These are phyloP conservation scores for Aporophyla nigra DNA, from an alignment of 2,888 invertebrate species.

Conservation along the genomic window DNA sequence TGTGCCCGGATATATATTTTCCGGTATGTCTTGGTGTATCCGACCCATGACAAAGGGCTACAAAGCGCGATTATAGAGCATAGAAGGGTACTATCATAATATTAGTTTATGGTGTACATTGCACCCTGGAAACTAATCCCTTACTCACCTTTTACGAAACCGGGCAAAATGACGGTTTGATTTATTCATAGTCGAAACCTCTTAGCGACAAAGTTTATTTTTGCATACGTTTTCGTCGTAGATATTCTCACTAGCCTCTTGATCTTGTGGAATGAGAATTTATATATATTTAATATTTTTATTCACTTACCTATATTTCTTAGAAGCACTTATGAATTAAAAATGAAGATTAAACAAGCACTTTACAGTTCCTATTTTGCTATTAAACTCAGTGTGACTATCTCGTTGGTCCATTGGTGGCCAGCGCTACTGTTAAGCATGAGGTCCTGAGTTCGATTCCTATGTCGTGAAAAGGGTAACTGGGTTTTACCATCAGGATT, in stretches of 20 bases:
- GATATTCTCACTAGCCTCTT: background rate
- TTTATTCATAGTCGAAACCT: slow-evolving; percentile 41
- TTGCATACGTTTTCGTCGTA: slow-evolving; percentile 7
- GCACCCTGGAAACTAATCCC: slow-evolving; percentile 23
- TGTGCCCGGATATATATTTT: slow-evolving; percentile 24
- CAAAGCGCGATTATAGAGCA: slow-evolving; percentile 17
- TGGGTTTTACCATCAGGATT: too few relatives aligned
- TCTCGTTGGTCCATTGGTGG: too few relatives aligned
- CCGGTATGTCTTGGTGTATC: slow-evolving; percentile 33
- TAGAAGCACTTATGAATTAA: slow-evolving; percentile 4
- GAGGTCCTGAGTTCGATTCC: too few relatives aligned
- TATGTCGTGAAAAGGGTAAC: too few relatives aligned
- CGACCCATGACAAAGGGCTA: slow-evolving; percentile 34
- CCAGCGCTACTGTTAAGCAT: too few relatives aligned
- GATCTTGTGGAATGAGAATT: background rate
- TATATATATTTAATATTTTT: background rate
- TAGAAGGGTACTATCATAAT: slow-evolving; percentile 27
- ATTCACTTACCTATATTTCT: background rate
- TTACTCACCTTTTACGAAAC: slow-evolving; percentile 25
- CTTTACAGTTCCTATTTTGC: background rate
- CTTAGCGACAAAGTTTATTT: slow-evolving; percentile 19
- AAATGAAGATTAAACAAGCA: slow-evolving; percentile 1
- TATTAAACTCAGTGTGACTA: too few relatives aligned
- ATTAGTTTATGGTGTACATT: slow-evolving; percentile 16
- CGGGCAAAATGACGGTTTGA: slow-evolving; percentile 17